Evolutionary conservation across 2,888 invertebrate genomes (phyloP).

Genomic region (Gastracanthus pulcherrimus): DNA sequence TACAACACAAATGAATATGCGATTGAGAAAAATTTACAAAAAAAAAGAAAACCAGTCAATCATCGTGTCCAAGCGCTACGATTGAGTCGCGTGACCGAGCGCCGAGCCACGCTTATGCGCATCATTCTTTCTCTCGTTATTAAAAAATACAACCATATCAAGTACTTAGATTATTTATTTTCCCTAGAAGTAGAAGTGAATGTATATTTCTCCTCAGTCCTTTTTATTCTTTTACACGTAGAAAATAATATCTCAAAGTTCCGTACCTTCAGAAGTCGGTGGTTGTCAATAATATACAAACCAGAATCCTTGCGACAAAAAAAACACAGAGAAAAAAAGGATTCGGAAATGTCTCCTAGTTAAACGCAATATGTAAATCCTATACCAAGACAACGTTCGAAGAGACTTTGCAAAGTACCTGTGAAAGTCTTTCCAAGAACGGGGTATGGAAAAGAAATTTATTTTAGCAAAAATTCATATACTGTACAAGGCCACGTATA

Average conservation of each 20-base stretch:
- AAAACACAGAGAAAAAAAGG: background rate
- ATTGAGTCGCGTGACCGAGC: background rate
- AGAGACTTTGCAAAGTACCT: background rate
- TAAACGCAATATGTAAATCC: background rate
- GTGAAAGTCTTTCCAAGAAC: no score
- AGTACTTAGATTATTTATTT: slow-evolving; percentile 37
- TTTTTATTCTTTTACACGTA: slow-evolving; percentile 1
- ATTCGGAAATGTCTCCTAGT: background rate
- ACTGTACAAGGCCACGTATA: background rate
- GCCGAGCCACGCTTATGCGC: background rate
- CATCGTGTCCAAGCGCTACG: background rate
- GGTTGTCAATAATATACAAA: slow-evolving; percentile 24
- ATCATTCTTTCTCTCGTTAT: background rate
- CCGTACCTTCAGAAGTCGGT: background rate
- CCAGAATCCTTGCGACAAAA: background rate
- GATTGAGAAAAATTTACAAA: background rate
- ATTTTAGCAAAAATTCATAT: background rate
- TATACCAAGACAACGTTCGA: background rate
- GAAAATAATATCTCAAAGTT: slow-evolving; percentile 27
- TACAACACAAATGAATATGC: background rate
- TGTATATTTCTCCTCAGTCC: slow-evolving; percentile 26
- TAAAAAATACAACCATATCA: slow-evolving; percentile 47
- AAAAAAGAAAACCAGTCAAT: background rate
- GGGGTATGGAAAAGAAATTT: background rate
- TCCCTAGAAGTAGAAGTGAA: slow-evolving; percentile 22